Evolutionary conservation across 2,113 vertebrate genomes (phyloP).

Genomic region (Petrocephalus zakoni): DNA sequence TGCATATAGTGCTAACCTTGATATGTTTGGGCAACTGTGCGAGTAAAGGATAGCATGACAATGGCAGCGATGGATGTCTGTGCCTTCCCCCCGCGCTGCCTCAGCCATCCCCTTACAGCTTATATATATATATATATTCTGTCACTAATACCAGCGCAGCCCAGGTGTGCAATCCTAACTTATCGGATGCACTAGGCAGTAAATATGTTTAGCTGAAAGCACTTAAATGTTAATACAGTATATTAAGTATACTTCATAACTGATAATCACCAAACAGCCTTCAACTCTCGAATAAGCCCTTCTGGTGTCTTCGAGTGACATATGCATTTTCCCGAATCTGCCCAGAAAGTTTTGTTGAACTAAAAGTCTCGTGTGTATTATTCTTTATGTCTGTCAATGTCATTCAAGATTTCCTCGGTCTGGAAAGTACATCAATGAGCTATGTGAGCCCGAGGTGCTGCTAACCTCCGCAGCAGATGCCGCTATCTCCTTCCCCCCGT

Average conservation of each 20-base stretch:
- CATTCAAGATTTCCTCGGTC: conserved; percentile 43
- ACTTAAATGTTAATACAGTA: not conserved
- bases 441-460: conserved; percentile 49
- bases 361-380: not conserved
- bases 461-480: conserved; percentile 59
- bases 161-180: not conserved
- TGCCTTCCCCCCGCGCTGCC: not conserved
- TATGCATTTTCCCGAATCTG: not conserved
- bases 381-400: conserved; percentile 30
- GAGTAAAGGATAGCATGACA: conserved; percentile 8
- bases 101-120: too few relatives aligned
- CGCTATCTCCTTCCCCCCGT: conserved; percentile 46
- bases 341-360: not conserved
- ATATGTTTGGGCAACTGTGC: conserved; percentile 3
- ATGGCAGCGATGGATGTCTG: not conserved
- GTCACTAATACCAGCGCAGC: not conserved
- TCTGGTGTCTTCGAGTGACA: not conserved
- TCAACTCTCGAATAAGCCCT: not conserved
- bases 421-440: conserved; percentile 45
- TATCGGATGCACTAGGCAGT: not conserved
- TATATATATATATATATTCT: not conserved
- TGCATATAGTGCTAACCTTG: not conserved
- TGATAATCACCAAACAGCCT: conserved; percentile 15
- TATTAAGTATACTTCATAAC: not conserved
- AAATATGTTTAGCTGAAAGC: not conserved